Base-by-base conservation (phyloP, 2,888 invertebrate genomes). In the Platycheirus rosarum region DNA sequence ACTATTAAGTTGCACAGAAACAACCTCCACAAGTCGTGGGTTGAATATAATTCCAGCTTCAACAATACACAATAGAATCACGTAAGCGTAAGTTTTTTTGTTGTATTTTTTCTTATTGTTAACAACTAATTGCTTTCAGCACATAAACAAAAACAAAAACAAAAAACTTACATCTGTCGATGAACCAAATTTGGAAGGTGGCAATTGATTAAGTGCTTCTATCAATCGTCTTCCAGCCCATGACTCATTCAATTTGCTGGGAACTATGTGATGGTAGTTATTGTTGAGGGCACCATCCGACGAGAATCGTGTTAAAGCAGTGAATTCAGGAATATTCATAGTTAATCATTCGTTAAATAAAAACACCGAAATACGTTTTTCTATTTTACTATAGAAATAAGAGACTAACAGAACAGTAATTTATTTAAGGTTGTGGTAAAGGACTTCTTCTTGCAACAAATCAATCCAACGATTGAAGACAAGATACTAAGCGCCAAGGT, bases 181-280 rank as follows among this genome's bases (percentile, higher is more conserved):
- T 53, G 86, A 86, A 53, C 79, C 86, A 48, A 85, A 86, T 82
- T 85, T 86, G 42, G 87, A 86, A 29, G 88, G 87, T 37, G 89
- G 89, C 71, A 91, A 85, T 55, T 90, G 87, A 84, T 89, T 88
- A 5, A 92, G 86, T n/a, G 91, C 91, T 82, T 92, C 91, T 85
- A 91, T 88, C 60, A 92, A 89, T 69, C 91, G 91, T 86, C 91
- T 91, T n/a, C 92, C 92, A 51, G 93, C 92, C 93, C 93, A 93
- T 23, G 93, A 92, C 77, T 92, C 92, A 86, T 92, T 92, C 66
- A 92, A 88, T 87, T 93, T 92, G 66, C 92, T 87, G 9, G 92
- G 88, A 75, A 86, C 66, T 23, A 85, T 62, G 84, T 87, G 84
- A 40, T 84, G 74, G 44, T 77, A 68, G 51, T 57, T 84, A 70